These are phyloP conservation scores for Microctenopoma steveboyesi DNA, from an alignment of 2,797 vertebrate genomes.

Conservation along the genomic window DNA sequence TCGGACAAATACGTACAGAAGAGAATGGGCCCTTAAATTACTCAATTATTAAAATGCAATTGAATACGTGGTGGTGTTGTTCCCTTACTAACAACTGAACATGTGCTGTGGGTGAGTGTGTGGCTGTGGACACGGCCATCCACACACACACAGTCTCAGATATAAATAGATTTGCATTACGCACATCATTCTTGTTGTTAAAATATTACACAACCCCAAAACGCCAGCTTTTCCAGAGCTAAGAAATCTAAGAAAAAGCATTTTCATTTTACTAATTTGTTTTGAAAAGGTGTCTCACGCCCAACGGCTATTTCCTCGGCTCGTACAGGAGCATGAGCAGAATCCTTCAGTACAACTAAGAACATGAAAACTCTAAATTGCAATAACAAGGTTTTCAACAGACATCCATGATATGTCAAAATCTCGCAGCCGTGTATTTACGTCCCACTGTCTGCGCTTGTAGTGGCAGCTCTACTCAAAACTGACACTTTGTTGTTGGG, in stretches of 20 bases:
- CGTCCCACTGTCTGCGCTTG: constrained; percentile 23
- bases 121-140: too few species aligned
- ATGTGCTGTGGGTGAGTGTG: too few species aligned
- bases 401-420: constrained; percentile 23
- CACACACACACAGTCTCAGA: too few species aligned
- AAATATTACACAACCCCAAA: constrained; percentile 29
- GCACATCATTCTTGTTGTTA: constrained; percentile 1
- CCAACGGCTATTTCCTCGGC: constrained; percentile 29
- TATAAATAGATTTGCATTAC: neutral
- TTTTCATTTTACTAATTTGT: constrained; percentile 39
- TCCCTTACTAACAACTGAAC: too few species aligned
- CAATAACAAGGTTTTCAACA: constrained; percentile 44
- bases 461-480: neutral
- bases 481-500: constrained; percentile 25
- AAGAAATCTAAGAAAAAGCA: neutral
- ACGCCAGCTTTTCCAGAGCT: constrained; percentile 29
- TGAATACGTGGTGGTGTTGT: too few species aligned
- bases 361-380: constrained; percentile 34
- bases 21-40: too few species aligned
- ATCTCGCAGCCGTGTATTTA: constrained; percentile 18
- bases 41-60: too few species aligned
- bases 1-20: too few species aligned
- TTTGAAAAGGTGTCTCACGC: constrained; percentile 48
- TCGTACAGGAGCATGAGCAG: neutral
- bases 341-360: constrained; percentile 21